Base-by-base conservation (phyloP, 2,888 invertebrate species). In the Busseola fusca region DNA sequence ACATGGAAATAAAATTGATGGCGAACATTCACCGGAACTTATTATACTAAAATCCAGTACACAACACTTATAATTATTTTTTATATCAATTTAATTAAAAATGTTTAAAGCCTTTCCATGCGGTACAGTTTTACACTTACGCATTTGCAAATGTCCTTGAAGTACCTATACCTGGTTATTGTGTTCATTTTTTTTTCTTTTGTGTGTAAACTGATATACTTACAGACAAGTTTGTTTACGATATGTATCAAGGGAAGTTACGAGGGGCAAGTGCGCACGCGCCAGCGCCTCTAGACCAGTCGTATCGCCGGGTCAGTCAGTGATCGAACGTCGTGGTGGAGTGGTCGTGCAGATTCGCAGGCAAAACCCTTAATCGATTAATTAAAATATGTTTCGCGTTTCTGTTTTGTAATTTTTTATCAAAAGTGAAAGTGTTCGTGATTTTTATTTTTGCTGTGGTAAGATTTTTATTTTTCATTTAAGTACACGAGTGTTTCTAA, bases 311-410 rank as follows among this genome's bases (percentile, higher is more conserved):
- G 58, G 30, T 71, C 80, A 79, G 79, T 74, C 71, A 64, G 79
- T 73, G 62, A 78, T 71, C 70, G 74, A 65, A 71, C 74, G 76
- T 64, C 60, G 50, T 74, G 64, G 79, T 71, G 60, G 58, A 72
- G 64, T 45, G 69, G 62, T 34, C 64, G 69, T 66, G 71, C 59
- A 42, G 45, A 59, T 70, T 64, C 37, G 64, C 67, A 64, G 54
- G 64, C 63, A 64, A 63, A 68, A 63, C 57, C 16, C 16, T 68
- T 50, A 50, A 10, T 63, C 25, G 21, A 48, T 74, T 67, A 42
- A 73, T 52, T 59, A 52, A 72, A 76, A 63, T 57, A 65, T 71
- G 42, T n/a, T 30, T 34, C 54, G 54, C 21, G 59, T 25, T 57
- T 52, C 27, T n/a, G 27, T 66, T 65, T 60, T 57, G 25, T 73